Percentiles rank a stretch among this genome's conserved stretches.
Conservation (phyloP, 1,140 invertebrate species). For the Helicorthomorpha holstii region DNA sequence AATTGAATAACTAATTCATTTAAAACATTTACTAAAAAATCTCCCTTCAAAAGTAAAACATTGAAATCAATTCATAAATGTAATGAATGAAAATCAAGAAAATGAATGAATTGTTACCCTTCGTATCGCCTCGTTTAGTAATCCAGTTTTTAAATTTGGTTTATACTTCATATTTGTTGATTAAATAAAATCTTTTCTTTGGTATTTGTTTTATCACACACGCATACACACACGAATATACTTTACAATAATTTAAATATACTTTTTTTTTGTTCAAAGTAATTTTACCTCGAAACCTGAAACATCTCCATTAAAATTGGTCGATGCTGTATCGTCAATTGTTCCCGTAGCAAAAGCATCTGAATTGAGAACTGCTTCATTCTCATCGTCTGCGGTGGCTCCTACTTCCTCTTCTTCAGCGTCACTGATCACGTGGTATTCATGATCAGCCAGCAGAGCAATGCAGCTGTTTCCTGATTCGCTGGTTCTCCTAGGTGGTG, state of each 20-base stretch:
- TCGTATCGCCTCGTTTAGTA: too few species aligned
- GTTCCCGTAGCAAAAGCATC: neutral
- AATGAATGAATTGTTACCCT: too few species aligned
- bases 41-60: too few species aligned
- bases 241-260: neutral
- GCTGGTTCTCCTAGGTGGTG: neutral
- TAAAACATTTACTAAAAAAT: too few species aligned
- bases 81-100: too few species aligned
- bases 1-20: neutral
- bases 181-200: too few species aligned
- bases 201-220: too few species aligned
- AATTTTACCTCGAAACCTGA: neutral
- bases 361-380: neutral
- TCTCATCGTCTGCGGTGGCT: slow-evolving; percentile 28
- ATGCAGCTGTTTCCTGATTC: neutral
- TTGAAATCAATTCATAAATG: too few species aligned
- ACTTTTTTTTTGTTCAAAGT: neutral
- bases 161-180: too few species aligned
- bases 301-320: neutral
- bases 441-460: slow-evolving; percentile 37
- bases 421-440: slow-evolving; percentile 85
- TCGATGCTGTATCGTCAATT: neutral
- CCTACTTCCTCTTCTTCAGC: slow-evolving; percentile 42
- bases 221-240: too few species aligned
- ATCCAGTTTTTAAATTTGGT: too few species aligned